Evolutionary conservation across 2,797 vertebrate species (phyloP), one percentile per base, ranked within the genome.

Genomic region (Telmatherina bonti): DNA sequence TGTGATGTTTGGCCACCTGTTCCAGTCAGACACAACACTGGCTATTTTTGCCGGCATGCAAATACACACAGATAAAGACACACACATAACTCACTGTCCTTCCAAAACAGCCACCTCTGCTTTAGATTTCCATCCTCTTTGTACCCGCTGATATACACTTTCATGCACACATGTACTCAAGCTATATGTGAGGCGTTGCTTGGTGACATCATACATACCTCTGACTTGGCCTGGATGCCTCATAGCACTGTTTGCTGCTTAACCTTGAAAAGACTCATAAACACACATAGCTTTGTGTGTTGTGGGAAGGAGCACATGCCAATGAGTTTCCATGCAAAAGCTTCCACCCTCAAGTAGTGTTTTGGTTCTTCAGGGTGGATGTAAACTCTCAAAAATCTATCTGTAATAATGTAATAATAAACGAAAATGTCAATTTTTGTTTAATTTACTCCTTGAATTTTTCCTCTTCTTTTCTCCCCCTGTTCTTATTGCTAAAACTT

Each of bases 1-100:
- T 70, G 70, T 80, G 58, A 74, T 85, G 85, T 89, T 89, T 82
- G 75, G 87, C 84, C 91, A 93, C 90, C 91, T 91, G 90, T 89
- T 91, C 76, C 82, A 83, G 84, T 89, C 85, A 81, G 81, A 88
- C 78, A 80, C 77, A 90, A 88, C 87, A 86, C 72, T 67, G 71
- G 79, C 85, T 93, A 90, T 92, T 91, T 92, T 86, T 85, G 76
- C 72, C 63, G 66, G 61, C 56, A 59, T 54, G 82, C 81, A 88
- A 77, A 74, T 61, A 83, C 53, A 79, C 58, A 70, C 10, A 67
- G 45, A 77, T 58, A 79, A 54, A 74, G 9, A 70, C 54, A 67
- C 41, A 78, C 64, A 74, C 54, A 63, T 54, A 49, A 7, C 53
- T 62, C 41, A 18, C 27, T 61, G 65, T 10, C 67, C 76, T 84